Percentiles rank a stretch among this genome's conserved stretches.
phyloP scores from a whole-genome alignment of 2,888 invertebrate species.

The Pterostichus niger region DNA sequence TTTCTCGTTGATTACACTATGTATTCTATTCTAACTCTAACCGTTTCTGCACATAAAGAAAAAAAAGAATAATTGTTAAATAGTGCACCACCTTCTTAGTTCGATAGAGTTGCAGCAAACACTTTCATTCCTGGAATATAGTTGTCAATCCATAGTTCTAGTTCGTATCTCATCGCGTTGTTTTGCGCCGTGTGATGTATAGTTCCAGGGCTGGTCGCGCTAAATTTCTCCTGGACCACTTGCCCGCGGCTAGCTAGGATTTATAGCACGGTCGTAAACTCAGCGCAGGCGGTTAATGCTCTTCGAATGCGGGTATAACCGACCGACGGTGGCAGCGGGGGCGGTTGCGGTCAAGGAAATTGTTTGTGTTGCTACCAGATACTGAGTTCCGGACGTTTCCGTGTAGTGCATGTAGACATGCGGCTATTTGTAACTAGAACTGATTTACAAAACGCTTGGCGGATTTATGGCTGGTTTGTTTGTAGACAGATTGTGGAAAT shows the following conservation, averaged over 20 bases:
- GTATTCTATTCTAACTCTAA: no score
- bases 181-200: slow-evolving; percentile 7
- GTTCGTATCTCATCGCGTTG: background rate
- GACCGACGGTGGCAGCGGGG: background rate
- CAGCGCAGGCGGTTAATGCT: slow-evolving; percentile 30
- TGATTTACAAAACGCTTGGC: background rate
- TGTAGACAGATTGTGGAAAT: no score
- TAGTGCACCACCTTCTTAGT: no score
- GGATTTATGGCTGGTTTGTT: slow-evolving; percentile 8
- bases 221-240: background rate
- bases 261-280: slow-evolving; percentile 43
- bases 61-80: no score
- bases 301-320: slow-evolving; percentile 49
- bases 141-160: slow-evolving; percentile 2
- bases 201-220: background rate
- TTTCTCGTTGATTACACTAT: no score
- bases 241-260: background rate
- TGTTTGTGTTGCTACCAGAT: slow-evolving; percentile 32
- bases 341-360: slow-evolving; percentile 47
- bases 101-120: background rate
- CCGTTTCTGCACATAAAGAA: no score
- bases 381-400: slow-evolving; percentile 12
- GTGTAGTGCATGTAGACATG: background rate
- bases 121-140: background rate
- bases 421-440: slow-evolving; percentile 11